Base-by-base conservation (phyloP, 2,113 vertebrate genomes). In the Melanerpes aurifrons region DNA sequence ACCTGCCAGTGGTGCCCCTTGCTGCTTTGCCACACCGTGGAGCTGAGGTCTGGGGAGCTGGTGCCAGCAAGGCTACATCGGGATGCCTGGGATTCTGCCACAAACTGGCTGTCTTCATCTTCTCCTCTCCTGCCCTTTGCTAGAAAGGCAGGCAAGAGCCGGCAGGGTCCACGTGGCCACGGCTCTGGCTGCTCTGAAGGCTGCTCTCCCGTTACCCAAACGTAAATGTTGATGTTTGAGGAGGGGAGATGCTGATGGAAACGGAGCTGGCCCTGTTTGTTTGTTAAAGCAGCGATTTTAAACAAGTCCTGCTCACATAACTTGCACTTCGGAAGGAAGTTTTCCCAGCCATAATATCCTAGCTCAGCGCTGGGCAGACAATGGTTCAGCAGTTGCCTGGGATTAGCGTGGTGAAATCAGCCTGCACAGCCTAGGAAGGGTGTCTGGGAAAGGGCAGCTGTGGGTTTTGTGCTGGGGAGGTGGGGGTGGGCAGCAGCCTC, bases 281-380 rank as follows among this genome's bases (percentile, higher is more conserved):
- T 96, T 94, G 91, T 83, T 40, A 70, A 93, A 91, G 94, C 93
- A 90, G 93, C 86, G 94, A 79, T 96, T 96, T 95, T 91, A 93
- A 96, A 94, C 91, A 94, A 91, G 89, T 86, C 82, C 91, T 96
- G 87, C 31, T 94, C 94, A 91, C 89, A 81, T 62, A 93, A 94
- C 91, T 94, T 92, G 95, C 93, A 93, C 62, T 89, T 92, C 79
- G 78, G 96, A 94, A 95, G 95, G 96, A 95, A 95, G 95, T 73
- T 92, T 77, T 94, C 83, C 91, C 96, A 93, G 94, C 93, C 94
- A 91, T 89, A 94, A 93, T 93, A 92, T 94, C 92, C 93, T 93
- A 87, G 95, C 93, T 96, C 91, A 92, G 95, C 89, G 64, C 84
- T 80, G 96, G 93, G 89, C 93, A 93, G 93, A 94, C 92, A 92